Conservation (phyloP, 1,140 invertebrate species). For the Tigriopus japonicus region DNA sequence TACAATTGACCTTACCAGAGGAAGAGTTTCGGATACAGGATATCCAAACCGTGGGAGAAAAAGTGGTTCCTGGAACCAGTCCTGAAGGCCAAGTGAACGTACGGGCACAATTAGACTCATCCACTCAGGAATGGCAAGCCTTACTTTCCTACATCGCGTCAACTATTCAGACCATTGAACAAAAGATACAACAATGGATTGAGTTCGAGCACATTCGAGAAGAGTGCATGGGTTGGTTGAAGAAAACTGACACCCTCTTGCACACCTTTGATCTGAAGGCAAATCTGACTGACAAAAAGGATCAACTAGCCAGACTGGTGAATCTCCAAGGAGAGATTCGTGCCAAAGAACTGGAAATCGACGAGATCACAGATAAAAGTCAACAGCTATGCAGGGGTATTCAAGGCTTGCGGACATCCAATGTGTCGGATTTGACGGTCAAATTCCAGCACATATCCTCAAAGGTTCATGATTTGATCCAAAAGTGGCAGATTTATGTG, state of each 20-base stretch:
- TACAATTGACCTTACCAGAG: slow-evolving; percentile 45
- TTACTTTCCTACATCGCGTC: slow-evolving; percentile 43
- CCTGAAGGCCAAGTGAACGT: slow-evolving; percentile 67
- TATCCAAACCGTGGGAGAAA: slow-evolving; percentile 58
- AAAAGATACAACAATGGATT: slow-evolving; percentile 67
- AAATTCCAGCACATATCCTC: slow-evolving; percentile 75
- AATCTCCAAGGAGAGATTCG: slow-evolving; percentile 64
- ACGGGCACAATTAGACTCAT: slow-evolving; percentile 58
- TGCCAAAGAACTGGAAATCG: slow-evolving; percentile 78
- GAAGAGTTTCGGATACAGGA: slow-evolving; percentile 62
- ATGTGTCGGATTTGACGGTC: slow-evolving; percentile 63
- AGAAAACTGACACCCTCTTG: slow-evolving; percentile 64
- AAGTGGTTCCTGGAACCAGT: slow-evolving; percentile 70
- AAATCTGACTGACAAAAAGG: slow-evolving; percentile 57
- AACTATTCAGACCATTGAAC: slow-evolving; percentile 53
- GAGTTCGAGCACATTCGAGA: slow-evolving; percentile 77
- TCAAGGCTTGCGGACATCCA: slow-evolving; percentile 31
- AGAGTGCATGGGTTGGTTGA: slow-evolving; percentile 63
- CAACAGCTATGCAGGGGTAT: slow-evolving; percentile 54
- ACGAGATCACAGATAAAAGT: slow-evolving; percentile 70
- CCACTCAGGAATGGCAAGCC: slow-evolving; percentile 75
- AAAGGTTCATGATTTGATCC: slow-evolving; percentile 74
- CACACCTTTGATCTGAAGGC: slow-evolving; percentile 73
- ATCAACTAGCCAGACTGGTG: slow-evolving; percentile 54
- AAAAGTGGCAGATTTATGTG: slow-evolving; percentile 79